Base-by-base conservation (phyloP, 2,888 invertebrate genomes). In the Lepeophtheirus nordmannii region DNA sequence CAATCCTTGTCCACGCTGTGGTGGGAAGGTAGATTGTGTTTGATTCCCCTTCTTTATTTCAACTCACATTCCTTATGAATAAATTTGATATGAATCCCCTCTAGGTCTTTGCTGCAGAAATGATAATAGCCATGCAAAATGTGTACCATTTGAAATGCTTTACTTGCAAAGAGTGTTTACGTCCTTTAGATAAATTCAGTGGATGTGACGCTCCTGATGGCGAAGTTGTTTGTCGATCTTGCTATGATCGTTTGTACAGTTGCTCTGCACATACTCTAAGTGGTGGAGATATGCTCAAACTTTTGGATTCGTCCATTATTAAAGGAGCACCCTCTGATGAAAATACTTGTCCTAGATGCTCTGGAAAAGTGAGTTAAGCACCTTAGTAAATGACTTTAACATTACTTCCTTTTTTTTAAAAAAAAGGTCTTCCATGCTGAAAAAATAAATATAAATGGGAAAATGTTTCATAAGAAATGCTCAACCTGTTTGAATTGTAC, bases 211-310 rank as follows among this genome's bases (percentile, higher is more conserved):
- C 60, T 7, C 66, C 66, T 1, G 66, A 60, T 41, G 60, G 66
- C n/a, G 66, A 66, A 23, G 46, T 66, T 30, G 59, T 66, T 10
- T 66, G 66, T 37, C 23, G 41, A 1, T 7, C 30, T 9, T 66
- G 66, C 60, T 66, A 66, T 39, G 23, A 41, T 10, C 37, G 40
- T 11, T 20, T 58, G 22, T 66, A 20, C 41, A 23, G 60, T 30
- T 59, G 59, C 46, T 23, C 23, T 40, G 59, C 66, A 11, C 20
- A 53, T 41, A 22, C 60, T 14, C 20, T 66, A 41, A 58, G 58
- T 20, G 66, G 66, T 39, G 66, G 60, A 11, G 66, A 66, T 30
- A 66, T 66, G 66, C 46, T 66, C 9, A 66, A 66, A 30, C 59
- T 60, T 10, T 46, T 66, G 10, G 41, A 59, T 40, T 38, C 66